Evolutionary conservation across 2,113 vertebrate species (phyloP), one percentile per base, ranked within the genome.

Genomic region (Ahaetulla prasina): DNA sequence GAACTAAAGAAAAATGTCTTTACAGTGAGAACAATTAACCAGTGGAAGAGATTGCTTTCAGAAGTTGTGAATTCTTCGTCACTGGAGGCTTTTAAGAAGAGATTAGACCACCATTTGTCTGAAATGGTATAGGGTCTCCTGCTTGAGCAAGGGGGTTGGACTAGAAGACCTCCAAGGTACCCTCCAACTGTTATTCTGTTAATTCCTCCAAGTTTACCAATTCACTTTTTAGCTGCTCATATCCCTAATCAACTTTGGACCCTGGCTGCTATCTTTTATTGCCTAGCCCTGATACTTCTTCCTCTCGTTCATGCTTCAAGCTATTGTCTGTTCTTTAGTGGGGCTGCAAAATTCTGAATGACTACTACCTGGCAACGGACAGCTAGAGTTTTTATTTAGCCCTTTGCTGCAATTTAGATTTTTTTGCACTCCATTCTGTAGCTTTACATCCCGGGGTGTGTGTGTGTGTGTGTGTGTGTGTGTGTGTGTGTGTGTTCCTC

Each of bases 391-490:
- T 80, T 80, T 43, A 80, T 80, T 39, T 43, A 43, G 43, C 74
- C 35, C 74, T 80, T 43, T 80, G 74, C 18, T 80, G 74, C 74
- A 80, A 80, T 43, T 80, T 80, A 43, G 18, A 22, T 43, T 74
- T 80, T 80, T 43, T n/a, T 80, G 74, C 35, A 80, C 18, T 22
- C 18, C 35, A 43, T 22, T 80, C 35, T 80, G 20, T 22, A 80
- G 35, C 35, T 43, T 80, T 80, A 23, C 18, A 50, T n/a, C 47
- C 85, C 8, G 0, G 14, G 27, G 16, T n/a, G 25, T 4, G 12
- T 1, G 25, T 2, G 8, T 8, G 23, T 4, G 4, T 11, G 3
- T 52, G 25, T 4, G 12, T 1, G 25, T 2, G 8, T 8, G 23
- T 4, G 25, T 4, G 12, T 1, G 25, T 2, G 8, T 8, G 23